Evolutionary conservation across 2,888 invertebrate genomes (phyloP).

Genomic region (Tuta absoluta): DNA sequence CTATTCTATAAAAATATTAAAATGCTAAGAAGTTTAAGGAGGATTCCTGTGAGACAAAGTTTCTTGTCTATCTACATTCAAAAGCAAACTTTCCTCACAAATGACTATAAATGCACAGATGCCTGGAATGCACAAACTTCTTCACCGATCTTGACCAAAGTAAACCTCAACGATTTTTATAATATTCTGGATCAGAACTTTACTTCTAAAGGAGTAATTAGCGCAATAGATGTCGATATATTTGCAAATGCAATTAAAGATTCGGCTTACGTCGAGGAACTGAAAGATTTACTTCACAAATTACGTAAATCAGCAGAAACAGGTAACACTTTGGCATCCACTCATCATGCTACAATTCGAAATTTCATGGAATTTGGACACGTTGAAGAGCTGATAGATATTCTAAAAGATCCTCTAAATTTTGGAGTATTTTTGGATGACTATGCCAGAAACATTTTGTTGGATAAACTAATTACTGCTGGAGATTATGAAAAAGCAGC

Average conservation of each 20-base stretch:
- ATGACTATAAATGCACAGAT: slow-evolving; percentile 86
- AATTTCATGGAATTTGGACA: slow-evolving; percentile 78
- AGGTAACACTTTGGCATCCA: slow-evolving; percentile 87
- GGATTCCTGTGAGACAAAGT: slow-evolving; percentile 39
- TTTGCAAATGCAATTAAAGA: slow-evolving; percentile 86
- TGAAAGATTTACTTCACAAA: slow-evolving; percentile 86
- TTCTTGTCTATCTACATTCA: slow-evolving; percentile 36
- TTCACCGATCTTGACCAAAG: slow-evolving; percentile 82
- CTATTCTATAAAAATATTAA: background rate
- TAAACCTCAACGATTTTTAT: slow-evolving; percentile 86
- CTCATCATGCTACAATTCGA: slow-evolving; percentile 89
- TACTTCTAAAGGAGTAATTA: slow-evolving; percentile 82
- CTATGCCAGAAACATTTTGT: slow-evolving; percentile 87
- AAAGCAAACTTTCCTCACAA: slow-evolving; percentile 83
- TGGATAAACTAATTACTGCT: slow-evolving; percentile 88
- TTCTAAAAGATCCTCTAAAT: slow-evolving; percentile 90
- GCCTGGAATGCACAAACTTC: slow-evolving; percentile 85
- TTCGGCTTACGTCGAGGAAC: slow-evolving; percentile 83
- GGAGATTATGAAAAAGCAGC: slow-evolving; percentile 87
- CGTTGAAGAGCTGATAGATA: slow-evolving; percentile 84
- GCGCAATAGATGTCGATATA: slow-evolving; percentile 91
- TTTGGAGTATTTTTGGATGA: slow-evolving; percentile 96
- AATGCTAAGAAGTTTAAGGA: slow-evolving; percentile 41
- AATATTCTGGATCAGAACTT: slow-evolving; percentile 85
- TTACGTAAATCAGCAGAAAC: slow-evolving; percentile 88